A percentile compares a stretch with the other conserved stretches of the same genome.
These are phyloP conservation scores for Disparrhopalites patrizii DNA, from an alignment of 2,888 invertebrate species.

Conservation along the genomic window DNA sequence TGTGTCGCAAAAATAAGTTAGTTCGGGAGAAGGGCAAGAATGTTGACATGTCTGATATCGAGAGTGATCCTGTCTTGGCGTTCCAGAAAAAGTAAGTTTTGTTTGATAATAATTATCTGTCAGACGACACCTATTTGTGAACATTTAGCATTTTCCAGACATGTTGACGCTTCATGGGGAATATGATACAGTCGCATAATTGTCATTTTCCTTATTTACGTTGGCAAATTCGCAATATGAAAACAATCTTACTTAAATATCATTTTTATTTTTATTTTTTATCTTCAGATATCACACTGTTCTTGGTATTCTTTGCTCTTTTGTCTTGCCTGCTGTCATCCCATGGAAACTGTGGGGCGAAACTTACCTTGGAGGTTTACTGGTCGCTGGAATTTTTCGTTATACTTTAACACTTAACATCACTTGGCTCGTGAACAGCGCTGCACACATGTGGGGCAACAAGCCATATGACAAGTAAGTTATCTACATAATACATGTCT, in stretches of 20 bases:
- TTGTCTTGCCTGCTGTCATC: constrained; percentile 54
- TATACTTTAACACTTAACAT: constrained; percentile 61
- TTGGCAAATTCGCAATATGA: too few relatives aligned
- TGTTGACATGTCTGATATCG: constrained; percentile 78
- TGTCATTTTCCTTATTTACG: too few relatives aligned
- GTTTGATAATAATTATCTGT: not conserved
- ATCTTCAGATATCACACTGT: constrained; percentile 52
- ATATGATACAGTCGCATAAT: too few relatives aligned
- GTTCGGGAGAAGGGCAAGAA: constrained; percentile 80
- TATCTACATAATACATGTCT: too few relatives aligned
- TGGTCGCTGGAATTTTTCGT: constrained; percentile 53
- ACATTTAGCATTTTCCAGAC: too few relatives aligned
- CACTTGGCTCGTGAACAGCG: constrained; percentile 79
- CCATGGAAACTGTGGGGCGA: constrained; percentile 58
- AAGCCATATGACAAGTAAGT: constrained; percentile 65
- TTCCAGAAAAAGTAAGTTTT: constrained; percentile 76
- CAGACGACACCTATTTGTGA: too few relatives aligned
- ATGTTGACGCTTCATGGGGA: too few relatives aligned
- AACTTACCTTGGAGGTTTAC: constrained; percentile 52
- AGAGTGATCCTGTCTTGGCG: constrained; percentile 71
- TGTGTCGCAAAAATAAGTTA: constrained; percentile 85
- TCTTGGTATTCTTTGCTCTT: constrained; percentile 52
- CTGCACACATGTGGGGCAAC: constrained; percentile 72
- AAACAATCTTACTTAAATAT: too few relatives aligned
- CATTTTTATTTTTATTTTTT: not conserved